Percentiles rank a stretch among this genome's conserved stretches.
phyloP scores from a whole-genome alignment of 2,797 vertebrate species.

The Anas acuta region DNA sequence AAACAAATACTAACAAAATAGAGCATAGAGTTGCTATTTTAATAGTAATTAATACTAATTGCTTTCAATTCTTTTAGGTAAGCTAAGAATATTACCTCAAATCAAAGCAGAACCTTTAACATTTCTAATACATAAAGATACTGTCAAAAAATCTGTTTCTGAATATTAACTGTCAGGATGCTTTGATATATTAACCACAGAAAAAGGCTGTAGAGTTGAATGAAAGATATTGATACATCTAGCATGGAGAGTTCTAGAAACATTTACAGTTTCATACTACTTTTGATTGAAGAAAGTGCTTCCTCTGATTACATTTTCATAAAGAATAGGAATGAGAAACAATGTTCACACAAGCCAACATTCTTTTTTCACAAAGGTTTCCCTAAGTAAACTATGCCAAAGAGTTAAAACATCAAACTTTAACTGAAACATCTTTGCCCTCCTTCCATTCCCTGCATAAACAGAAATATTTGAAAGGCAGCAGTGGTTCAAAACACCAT shows the following conservation, averaged over 20 bases:
- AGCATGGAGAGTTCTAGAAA: not conserved
- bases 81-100: not conserved
- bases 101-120: not conserved
- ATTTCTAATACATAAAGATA: not conserved
- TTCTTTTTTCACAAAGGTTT: not conserved
- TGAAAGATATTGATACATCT: not conserved
- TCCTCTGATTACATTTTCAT: not conserved
- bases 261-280: not conserved
- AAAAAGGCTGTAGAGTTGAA: not conserved
- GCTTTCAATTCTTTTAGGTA: not conserved
- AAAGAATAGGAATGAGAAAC: not conserved
- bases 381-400: not conserved
- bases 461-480: not conserved
- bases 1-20: not conserved
- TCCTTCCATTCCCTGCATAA: not conserved
- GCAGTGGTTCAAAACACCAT: not conserved
- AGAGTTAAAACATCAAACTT: not conserved
- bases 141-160: not conserved
- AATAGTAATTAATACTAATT: not conserved
- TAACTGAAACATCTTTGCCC: not conserved
- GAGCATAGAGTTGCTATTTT: not conserved
- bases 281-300: not conserved
- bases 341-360: not conserved
- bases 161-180: not conserved
- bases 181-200: not conserved